Evolutionary conservation across 2,888 invertebrate genomes (phyloP).

Genomic region (Agrypnus murinus): DNA sequence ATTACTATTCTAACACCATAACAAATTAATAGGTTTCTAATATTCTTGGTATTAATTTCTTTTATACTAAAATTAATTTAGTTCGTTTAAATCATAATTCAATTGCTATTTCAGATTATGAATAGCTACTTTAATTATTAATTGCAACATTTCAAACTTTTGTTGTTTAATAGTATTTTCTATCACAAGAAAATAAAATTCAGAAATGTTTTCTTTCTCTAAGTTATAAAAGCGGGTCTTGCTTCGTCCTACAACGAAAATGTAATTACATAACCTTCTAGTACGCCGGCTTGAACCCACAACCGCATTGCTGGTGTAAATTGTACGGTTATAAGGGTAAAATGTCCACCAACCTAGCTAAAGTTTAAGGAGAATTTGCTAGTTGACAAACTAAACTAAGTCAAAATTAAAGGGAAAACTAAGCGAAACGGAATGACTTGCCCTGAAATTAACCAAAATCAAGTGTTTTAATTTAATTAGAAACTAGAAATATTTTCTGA

Average conservation of each 20-base stretch:
- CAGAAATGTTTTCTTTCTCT: no score
- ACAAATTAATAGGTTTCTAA: no score
- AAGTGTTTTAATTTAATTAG: slow-evolving; percentile 25
- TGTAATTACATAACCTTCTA: slow-evolving; percentile 12
- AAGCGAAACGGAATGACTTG: not conserved
- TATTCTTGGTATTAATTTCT: no score
- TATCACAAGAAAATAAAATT: no score
- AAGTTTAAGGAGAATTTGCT: slow-evolving; percentile 17
- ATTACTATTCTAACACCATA: no score
- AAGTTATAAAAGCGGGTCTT: not conserved
- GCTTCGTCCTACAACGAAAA: slow-evolving; percentile 6
- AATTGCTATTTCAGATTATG: no score
- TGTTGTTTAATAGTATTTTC: no score
- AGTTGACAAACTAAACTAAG: slow-evolving; percentile 13
- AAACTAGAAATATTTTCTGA: no score
- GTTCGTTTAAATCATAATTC: no score
- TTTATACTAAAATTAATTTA: no score
- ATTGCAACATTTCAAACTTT: no score
- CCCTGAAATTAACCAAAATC: slow-evolving; percentile 10
- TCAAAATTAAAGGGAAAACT: slow-evolving; percentile 15
- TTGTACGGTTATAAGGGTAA: slow-evolving; percentile 1
- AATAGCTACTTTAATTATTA: no score
- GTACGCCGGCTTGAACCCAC: not conserved
- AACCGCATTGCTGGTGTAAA: slow-evolving; percentile 23
- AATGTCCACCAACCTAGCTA: slow-evolving; percentile 6